These are phyloP conservation scores for Lepidothrix coronata DNA, from an alignment of 2,113 vertebrate genomes.

Conservation along the genomic window DNA sequence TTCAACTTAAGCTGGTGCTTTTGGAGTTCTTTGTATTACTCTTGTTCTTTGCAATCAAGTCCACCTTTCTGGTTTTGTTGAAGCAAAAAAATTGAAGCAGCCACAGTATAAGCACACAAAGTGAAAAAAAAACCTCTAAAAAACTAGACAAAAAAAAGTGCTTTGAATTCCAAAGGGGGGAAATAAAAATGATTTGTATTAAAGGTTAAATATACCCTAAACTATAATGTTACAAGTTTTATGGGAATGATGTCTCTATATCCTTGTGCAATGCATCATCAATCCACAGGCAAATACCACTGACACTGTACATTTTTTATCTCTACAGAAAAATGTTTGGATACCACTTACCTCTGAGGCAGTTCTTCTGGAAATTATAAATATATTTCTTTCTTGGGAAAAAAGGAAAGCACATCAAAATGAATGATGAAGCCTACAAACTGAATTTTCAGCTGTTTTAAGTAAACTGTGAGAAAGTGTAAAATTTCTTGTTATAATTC, in stretches of 20 bases:
- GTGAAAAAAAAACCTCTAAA: accelerated
- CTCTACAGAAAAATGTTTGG: conserved; percentile 68
- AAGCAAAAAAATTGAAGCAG: conserved; percentile 2
- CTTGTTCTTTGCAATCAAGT: conserved; percentile 14
- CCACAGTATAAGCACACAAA: not conserved
- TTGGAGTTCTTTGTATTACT: not conserved
- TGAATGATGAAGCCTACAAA: conserved; percentile 55
- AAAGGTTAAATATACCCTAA: conserved; percentile 77
- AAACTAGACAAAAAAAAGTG: conserved; percentile 11
- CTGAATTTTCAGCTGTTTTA: conserved; percentile 50
- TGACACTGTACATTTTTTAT: conserved; percentile 64
- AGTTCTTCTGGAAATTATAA: conserved; percentile 68
- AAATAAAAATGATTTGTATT: conserved; percentile 74
- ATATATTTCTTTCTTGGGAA: conserved; percentile 56
- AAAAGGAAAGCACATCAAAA: conserved; percentile 57
- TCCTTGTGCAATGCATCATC: conserved; percentile 59
- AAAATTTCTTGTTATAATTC: conserved; percentile 25
- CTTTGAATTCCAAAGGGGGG: conserved; percentile 47
- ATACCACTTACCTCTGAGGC: conserved; percentile 61
- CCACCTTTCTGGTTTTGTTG: not conserved
- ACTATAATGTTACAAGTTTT: conserved; percentile 60
- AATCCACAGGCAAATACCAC: conserved; percentile 55
- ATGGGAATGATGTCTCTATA: conserved; percentile 56
- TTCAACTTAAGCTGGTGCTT: not conserved
- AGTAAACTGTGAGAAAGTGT: not conserved